Conservation (phyloP, 2,113 vertebrate species). For the Clarias macrocephalus region DNA sequence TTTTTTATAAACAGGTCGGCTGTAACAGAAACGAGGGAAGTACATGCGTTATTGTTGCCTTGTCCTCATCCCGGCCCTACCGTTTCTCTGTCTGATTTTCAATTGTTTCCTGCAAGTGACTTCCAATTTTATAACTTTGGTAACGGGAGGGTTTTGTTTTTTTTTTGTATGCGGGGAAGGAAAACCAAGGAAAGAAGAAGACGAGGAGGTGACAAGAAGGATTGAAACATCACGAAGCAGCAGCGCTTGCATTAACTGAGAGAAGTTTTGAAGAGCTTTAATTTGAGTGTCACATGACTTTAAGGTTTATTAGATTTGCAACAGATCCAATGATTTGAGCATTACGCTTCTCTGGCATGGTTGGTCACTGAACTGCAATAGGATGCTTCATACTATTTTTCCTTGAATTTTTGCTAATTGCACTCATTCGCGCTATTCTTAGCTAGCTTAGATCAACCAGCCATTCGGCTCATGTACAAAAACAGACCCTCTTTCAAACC, state of each 20-base stretch:
- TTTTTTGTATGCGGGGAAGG: constrained; percentile 52
- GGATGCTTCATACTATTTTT: constrained; percentile 58
- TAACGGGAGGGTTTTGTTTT: constrained; percentile 57
- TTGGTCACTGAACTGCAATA: constrained; percentile 67
- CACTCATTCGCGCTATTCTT: constrained; percentile 55
- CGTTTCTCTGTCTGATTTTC: constrained; percentile 65
- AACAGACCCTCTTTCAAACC: constrained; percentile 59
- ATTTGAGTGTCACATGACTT: constrained; percentile 64
- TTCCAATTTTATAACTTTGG: constrained; percentile 76
- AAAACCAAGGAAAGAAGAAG: constrained; percentile 41
- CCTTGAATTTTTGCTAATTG: constrained; percentile 59
- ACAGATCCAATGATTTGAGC: constrained; percentile 60
- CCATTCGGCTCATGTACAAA: constrained; percentile 56
- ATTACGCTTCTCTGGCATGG: constrained; percentile 66
- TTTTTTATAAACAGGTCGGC: constrained; percentile 69
- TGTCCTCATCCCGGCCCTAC: constrained; percentile 58
- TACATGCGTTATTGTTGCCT: constrained; percentile 63
- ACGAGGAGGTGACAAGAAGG: constrained; percentile 36
- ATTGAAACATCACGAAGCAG: constrained; percentile 43
- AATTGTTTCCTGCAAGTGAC: constrained; percentile 73
- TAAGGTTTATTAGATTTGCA: constrained; percentile 53
- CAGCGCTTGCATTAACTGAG: background rate
- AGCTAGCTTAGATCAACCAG: constrained; percentile 54
- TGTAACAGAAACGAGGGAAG: constrained; percentile 62
- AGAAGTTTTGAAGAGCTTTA: constrained; percentile 61